These are phyloP conservation scores for Alca torda DNA, from an alignment of 2,797 vertebrate species.

Conservation along the genomic window DNA sequence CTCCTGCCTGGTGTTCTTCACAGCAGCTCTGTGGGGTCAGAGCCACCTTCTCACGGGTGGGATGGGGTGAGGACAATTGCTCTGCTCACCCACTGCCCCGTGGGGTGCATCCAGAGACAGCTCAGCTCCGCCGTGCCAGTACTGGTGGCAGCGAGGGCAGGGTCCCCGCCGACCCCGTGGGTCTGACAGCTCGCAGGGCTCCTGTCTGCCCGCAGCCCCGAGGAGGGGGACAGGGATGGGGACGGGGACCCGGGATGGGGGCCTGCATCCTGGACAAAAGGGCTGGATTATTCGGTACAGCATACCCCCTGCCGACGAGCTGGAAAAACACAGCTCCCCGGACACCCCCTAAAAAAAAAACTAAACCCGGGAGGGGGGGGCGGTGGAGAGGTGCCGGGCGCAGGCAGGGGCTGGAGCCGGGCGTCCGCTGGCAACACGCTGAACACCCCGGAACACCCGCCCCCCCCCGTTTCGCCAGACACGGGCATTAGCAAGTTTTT, in stretches of 20 bases:
- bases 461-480: not conserved
- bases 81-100: not conserved
- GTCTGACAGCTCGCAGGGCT: not conserved
- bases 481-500: not conserved
- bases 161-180: not conserved
- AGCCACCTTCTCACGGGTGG: not conserved
- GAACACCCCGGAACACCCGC: not conserved
- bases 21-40: not conserved
- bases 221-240: not conserved
- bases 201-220: not conserved
- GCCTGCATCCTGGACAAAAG: not conserved
- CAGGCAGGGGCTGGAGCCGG: not conserved
- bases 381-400: not conserved
- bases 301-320: slow-evolving; percentile 62
- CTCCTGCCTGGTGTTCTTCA: not conserved
- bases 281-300: slow-evolving; percentile 33
- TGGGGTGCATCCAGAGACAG: not conserved
- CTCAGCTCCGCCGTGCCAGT: not conserved
- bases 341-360: not conserved
- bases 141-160: not conserved
- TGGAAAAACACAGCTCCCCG: slow-evolving; percentile 25
- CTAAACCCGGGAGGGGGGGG: not conserved
- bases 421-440: too few species aligned
- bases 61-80: not conserved
- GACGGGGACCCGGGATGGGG: not conserved